phyloP scores from a whole-genome alignment of 2,797 vertebrate genomes.

The Malurus leucopterus region DNA sequence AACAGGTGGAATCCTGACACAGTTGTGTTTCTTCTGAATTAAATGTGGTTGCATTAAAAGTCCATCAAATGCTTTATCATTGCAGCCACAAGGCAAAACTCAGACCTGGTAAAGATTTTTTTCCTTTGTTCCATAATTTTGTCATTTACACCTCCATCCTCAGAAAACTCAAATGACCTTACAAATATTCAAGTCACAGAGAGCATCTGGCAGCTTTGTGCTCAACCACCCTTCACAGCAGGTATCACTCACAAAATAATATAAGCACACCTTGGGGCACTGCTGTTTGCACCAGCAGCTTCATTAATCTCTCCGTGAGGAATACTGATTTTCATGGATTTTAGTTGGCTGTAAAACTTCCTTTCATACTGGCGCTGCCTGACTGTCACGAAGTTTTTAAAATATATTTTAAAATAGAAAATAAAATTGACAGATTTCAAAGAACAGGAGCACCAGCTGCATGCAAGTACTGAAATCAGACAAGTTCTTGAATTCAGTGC shows the following conservation, averaged over 20 bases:
- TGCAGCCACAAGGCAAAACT: neutral
- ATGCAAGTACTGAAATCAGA: neutral
- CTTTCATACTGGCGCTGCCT: neutral
- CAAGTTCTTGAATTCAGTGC: neutral
- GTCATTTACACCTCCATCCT: neutral
- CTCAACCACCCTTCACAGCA: conserved; percentile 1
- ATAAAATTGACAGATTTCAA: neutral
- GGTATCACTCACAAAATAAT: neutral
- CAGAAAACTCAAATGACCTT: neutral
- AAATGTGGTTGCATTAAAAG: neutral
- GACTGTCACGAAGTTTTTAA: neutral
- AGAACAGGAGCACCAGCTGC: neutral
- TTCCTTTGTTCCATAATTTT: neutral
- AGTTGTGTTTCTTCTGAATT: neutral
- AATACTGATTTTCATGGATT: neutral
- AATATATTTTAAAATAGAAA: neutral
- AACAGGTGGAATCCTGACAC: neutral
- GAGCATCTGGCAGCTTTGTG: conserved; percentile 29
- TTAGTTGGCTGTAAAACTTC: neutral
- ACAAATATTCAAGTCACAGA: conserved; percentile 15
- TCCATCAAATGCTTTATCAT: neutral
- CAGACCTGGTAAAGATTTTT: neutral
- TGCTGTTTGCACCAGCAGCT: neutral
- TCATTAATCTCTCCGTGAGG: neutral
- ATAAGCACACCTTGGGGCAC: conserved; percentile 4